Evolutionary conservation across 2,888 invertebrate species (phyloP), one percentile per base, ranked within the genome.

Genomic region (Agonopterix alstromeriana): DNA sequence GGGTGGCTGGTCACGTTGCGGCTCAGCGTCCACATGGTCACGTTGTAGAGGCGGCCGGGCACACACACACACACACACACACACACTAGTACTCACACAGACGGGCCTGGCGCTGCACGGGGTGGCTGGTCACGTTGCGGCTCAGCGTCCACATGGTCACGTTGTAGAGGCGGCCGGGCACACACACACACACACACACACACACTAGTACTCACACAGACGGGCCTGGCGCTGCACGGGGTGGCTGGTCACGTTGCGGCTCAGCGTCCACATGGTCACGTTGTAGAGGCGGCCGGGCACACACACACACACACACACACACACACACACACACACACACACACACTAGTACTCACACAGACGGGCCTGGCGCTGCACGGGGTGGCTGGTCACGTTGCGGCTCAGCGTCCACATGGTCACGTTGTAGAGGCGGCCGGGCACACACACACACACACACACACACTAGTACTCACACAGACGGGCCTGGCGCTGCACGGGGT

Each of bases 111-210:
- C 96, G 91, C 73, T 95, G 93, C 61, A 97, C 91, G 1, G 97
- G 97, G 73, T 95, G 93, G 78, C 96, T 96, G 54, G 93, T 92
- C 41, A 97, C 95, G 66, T 93, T 93, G 57, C 93, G 93, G 50
- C 95, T 94, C 36, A 97, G 94, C 9, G 97, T 97, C 97, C 97
- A 97, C 61, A 97, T 95, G 46, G 97, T 97, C 56, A 97, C 94
- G 83, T 97, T 97, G 87, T 97, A 97, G 42, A 97, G 90, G 56
- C 94, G 92, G 36, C 97, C 97, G 2, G 97, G 97, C n/a, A n/a
- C n/a, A n/a, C 17, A 17, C 17, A 17, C 17, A 17, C 27, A 7
- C 27, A 27, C 27, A 27, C 27, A 27, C 27, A 7, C 27, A 3
- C 27, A 3, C 27, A 3, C 27, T 5, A 7, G 46, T 55, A 90